These are phyloP conservation scores for Brachypteracias leptosomus DNA, from an alignment of 2,113 vertebrate species.

Conservation along the genomic window DNA sequence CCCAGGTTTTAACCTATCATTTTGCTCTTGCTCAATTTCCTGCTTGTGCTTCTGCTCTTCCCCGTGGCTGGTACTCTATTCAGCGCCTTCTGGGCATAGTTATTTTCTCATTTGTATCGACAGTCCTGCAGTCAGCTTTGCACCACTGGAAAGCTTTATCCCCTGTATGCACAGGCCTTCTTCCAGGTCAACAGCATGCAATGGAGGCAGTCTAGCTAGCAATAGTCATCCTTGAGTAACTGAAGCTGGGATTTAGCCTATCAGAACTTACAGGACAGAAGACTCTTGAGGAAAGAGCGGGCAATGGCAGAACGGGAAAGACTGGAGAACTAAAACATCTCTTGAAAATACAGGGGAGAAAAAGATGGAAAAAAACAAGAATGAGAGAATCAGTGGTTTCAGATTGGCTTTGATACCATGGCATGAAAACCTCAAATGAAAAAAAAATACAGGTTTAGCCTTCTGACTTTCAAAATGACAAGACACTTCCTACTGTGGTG, in stretches of 20 bases:
- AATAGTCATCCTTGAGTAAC: not conserved
- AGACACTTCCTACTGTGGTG: not conserved
- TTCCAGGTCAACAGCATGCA: not conserved
- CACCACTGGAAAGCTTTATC: not conserved
- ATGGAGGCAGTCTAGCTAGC: not conserved
- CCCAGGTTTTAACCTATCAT: not conserved
- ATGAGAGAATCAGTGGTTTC: not conserved
- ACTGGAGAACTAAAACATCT: not conserved
- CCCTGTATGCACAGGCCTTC: not conserved
- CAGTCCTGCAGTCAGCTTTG: not conserved
- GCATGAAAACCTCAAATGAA: not conserved
- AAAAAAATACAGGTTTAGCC: not conserved
- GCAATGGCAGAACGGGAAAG: not conserved
- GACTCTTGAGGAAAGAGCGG: not conserved
- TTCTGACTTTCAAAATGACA: not conserved
- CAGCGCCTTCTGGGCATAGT: not conserved
- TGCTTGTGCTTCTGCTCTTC: not conserved
- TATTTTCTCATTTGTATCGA: not conserved
- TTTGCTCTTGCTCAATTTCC: conserved; percentile 25
- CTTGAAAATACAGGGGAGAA: not conserved
- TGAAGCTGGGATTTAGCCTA: not conserved
- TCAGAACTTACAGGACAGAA: not conserved
- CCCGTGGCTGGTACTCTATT: not conserved
- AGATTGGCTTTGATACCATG: not conserved
- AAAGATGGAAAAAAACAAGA: not conserved